phyloP scores from a whole-genome alignment of 2,888 invertebrate genomes.

The Embidobia sp. region DNA sequence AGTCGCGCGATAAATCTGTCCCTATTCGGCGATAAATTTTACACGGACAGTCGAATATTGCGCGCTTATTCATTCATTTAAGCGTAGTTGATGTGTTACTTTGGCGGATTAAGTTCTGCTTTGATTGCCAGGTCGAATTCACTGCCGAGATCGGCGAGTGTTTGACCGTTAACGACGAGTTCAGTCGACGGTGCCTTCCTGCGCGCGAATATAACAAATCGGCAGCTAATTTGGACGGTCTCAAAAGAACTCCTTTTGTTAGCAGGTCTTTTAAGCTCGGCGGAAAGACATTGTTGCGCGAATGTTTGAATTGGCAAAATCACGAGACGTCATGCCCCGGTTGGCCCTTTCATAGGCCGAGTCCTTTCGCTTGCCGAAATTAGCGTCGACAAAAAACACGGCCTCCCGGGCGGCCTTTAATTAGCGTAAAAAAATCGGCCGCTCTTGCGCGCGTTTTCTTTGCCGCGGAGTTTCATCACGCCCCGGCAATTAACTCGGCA shows the following conservation, averaged over 20 bases:
- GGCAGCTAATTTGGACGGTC: constrained; percentile 36
- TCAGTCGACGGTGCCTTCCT: constrained; percentile 7
- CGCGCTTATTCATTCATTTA: constrained; percentile 54
- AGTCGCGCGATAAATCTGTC: constrained; percentile 39
- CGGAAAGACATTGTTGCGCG: constrained; percentile 57
- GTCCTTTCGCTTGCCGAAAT: constrained; percentile 45
- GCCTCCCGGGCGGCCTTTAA: constrained; percentile 27
- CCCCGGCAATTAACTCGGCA: constrained; percentile 33
- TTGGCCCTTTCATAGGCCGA: constrained; percentile 49
- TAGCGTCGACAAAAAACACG: constrained; percentile 50
- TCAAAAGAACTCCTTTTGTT: constrained; percentile 44
- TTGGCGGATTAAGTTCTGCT: constrained; percentile 38
- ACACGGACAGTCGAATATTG: constrained; percentile 49
- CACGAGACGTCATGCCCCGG: constrained; percentile 73
- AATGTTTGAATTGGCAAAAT: constrained; percentile 76
- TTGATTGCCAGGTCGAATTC: constrained; percentile 12
- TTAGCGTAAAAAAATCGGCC: constrained; percentile 49
- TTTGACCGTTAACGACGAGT: constrained; percentile 12
- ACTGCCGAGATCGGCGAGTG: not conserved
- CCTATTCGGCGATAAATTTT: constrained; percentile 41
- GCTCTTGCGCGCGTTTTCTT: constrained; percentile 43
- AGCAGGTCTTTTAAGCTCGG: constrained; percentile 39
- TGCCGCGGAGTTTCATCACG: constrained; percentile 30
- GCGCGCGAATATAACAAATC: constrained; percentile 37
- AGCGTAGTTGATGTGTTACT: constrained; percentile 41